Evolutionary conservation across 2,888 invertebrate species (phyloP).

Genomic region (Frankliniella intonsa): DNA sequence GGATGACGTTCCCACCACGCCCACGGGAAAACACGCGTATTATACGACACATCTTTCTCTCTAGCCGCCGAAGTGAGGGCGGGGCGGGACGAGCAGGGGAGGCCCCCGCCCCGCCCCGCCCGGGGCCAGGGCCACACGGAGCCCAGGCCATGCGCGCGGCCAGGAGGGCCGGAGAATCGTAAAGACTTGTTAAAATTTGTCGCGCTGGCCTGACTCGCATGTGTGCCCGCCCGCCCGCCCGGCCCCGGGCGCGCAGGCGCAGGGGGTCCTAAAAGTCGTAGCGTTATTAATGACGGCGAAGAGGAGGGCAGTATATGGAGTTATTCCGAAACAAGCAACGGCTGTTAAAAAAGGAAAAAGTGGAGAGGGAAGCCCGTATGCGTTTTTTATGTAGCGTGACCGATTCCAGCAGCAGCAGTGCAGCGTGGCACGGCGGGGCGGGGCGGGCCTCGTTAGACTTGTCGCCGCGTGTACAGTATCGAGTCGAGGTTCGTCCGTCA

Average conservation of each 20-base stretch:
- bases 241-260: too few species aligned
- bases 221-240: not conserved
- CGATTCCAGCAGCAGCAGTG: not conserved
- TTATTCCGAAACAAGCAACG: not conserved
- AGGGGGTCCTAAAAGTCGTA: conserved; percentile 5
- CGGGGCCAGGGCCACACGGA: too few species aligned
- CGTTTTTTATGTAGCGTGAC: conserved; percentile 6
- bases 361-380: not conserved
- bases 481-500: too few species aligned
- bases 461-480: too few species aligned
- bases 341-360: not conserved
- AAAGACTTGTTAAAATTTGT: conserved; percentile 20
- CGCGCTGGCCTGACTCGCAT: conserved; percentile 11
- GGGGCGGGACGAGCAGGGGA: too few species aligned
- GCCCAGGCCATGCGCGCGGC: too few species aligned
- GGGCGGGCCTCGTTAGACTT: not conserved
- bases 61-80: too few species aligned
- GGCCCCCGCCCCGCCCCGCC: not conserved
- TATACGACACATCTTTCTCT: not conserved
- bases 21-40: conserved; percentile 3
- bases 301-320: not conserved
- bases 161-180: not conserved
- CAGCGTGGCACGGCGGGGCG: not conserved
- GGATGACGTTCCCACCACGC: not conserved
- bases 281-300: conserved; percentile 7